Evolutionary conservation across 2,113 vertebrate genomes (phyloP).

Genomic region (Oncorhynchus keta): DNA sequence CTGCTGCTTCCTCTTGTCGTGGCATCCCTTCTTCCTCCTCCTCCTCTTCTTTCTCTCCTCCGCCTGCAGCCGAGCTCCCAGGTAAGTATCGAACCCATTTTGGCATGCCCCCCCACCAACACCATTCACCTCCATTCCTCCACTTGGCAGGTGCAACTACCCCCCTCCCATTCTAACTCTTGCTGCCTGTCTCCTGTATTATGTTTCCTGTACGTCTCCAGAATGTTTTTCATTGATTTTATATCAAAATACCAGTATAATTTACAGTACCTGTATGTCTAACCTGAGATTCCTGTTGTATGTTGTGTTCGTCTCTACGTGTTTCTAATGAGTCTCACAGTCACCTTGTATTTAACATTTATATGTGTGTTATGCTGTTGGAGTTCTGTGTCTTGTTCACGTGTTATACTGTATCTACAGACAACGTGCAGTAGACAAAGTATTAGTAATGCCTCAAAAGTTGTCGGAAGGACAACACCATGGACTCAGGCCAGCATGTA

Average conservation of each 20-base stretch:
- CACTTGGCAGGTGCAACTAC: slow-evolving; percentile 1
- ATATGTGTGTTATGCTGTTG: background rate
- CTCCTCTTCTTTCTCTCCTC: slow-evolving; percentile 67
- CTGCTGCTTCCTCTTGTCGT: slow-evolving; percentile 50
- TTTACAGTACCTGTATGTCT: background rate
- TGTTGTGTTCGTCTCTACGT: background rate
- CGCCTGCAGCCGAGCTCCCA: slow-evolving; percentile 89
- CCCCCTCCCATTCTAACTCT: slow-evolving; percentile 11
- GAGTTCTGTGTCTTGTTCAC: background rate
- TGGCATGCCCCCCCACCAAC: slow-evolving; percentile 1
- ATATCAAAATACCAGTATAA: background rate
- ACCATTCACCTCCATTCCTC: background rate
- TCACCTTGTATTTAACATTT: background rate
- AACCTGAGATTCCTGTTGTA: background rate
- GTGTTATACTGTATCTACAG: background rate
- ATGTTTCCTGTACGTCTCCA: background rate
- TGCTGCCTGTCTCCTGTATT: background rate
- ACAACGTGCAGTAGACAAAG: background rate
- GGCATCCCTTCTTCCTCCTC: slow-evolving; percentile 59
- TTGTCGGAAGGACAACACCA: no score
- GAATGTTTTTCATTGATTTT: background rate
- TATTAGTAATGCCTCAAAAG: background rate
- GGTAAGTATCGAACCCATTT: slow-evolving; percentile 68
- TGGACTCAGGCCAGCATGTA: no score
- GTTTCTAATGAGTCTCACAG: background rate